Conservation (phyloP, 1,140 invertebrate species). For the Zaprionus nigranus region DNA sequence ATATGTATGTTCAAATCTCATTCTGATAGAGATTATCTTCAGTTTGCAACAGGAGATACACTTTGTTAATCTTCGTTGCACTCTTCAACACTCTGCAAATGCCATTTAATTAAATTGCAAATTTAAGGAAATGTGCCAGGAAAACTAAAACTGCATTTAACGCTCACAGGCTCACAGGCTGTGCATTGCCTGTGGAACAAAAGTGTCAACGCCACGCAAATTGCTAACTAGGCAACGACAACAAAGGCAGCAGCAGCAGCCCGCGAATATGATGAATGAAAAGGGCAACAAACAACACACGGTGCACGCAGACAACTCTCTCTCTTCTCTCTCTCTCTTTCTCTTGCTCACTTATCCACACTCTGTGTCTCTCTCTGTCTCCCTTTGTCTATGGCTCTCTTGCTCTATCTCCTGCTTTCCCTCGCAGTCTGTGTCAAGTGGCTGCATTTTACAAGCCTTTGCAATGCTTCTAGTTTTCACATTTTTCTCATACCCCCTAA, state of each 20-base stretch:
- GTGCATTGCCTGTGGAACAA: constrained; percentile 1
- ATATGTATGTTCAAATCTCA: not conserved
- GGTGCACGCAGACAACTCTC: constrained; percentile 11
- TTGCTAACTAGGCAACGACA: constrained; percentile 7
- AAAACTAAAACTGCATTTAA: constrained; percentile 17
- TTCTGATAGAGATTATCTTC: not conserved
- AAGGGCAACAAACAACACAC: constrained; percentile 36
- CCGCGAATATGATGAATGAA: constrained; percentile 57
- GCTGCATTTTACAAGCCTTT: constrained; percentile 58
- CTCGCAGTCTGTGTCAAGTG: constrained; percentile 49
- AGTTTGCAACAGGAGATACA: not conserved
- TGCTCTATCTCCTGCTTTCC: not conserved
- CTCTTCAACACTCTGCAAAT: not conserved
- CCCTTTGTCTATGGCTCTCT: too few species aligned
- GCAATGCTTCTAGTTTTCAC: constrained; percentile 24
- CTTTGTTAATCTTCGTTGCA: not conserved
- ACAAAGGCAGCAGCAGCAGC: constrained; percentile 14
- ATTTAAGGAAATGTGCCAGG: constrained; percentile 1
- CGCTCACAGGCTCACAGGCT: not conserved
- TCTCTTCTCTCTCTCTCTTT: not conserved
- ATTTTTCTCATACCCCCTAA: constrained; percentile 20
- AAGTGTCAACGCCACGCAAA: constrained; percentile 42
- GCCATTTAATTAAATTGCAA: not conserved
- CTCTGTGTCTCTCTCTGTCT: not conserved
- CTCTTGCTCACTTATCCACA: not conserved